These are phyloP conservation scores for Crypturellus tataupa DNA, from an alignment of 2,797 vertebrate genomes.

Conservation along the genomic window DNA sequence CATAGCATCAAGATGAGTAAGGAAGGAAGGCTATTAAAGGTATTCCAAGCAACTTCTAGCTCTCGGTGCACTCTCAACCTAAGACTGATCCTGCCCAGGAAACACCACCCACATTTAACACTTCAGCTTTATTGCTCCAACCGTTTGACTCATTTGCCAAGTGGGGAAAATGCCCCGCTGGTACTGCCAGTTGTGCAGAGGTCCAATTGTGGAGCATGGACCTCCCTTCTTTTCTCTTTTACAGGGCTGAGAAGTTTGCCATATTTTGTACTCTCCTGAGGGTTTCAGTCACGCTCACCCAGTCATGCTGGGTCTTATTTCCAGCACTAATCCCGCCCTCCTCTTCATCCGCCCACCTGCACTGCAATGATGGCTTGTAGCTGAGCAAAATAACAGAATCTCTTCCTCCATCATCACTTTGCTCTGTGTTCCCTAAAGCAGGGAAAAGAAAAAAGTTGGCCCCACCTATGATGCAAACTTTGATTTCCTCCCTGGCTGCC, in stretches of 20 bases:
- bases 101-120: constrained; percentile 55
- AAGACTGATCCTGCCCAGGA: constrained; percentile 17
- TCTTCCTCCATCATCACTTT: neutral
- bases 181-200: neutral
- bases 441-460: neutral
- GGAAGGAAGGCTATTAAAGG: constrained; percentile 45
- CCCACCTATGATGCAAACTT: constrained; percentile 6
- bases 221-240: neutral
- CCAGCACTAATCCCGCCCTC: neutral
- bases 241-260: neutral
- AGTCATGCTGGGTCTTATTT: neutral
- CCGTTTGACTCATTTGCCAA: neutral
- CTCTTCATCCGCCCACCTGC: neutral
- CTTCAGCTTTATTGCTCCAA: constrained; percentile 10
- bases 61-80: neutral
- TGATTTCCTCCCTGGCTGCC: neutral
- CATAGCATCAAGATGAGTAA: constrained; percentile 46
- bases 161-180: neutral
- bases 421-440: neutral
- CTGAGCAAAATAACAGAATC: neutral
- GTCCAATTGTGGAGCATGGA: neutral
- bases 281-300: neutral
- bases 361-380: neutral
- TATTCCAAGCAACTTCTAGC: constrained; percentile 21
- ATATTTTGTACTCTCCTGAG: neutral